Base-by-base conservation (phyloP, 1,140 invertebrate genomes). In the Nymphalis io region DNA sequence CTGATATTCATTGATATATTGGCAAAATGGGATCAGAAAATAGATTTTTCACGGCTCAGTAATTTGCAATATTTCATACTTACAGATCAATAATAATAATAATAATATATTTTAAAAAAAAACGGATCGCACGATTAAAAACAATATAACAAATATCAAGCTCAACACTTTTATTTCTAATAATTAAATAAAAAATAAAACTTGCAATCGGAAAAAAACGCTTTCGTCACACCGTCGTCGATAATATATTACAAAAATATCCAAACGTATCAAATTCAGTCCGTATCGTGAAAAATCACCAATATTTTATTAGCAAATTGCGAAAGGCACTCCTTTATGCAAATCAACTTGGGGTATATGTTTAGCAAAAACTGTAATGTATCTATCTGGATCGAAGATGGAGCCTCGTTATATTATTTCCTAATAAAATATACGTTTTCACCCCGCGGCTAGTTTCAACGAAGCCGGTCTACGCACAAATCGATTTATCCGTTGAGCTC, bases 251-350 rank as follows among this genome's bases (percentile, higher is more conserved):
- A 85, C 75, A 84, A 85, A 84, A 80, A 82, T 84, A 83, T 81
- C 67, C 70, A 81, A 78, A 83, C 79, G 75, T 80, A 77, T 83
- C 75, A 85, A 81, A 83, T 80, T 85, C 82, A 83, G 80, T 84
- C 76, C 82, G 70, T 76, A 74, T 74, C 68, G 75, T 61, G 61
- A 61, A 75, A 73, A 79, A 79, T 77, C 79, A 81, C 75, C 74
- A 77, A 71, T 64, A 72, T 74, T 73, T 65, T 66, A 65, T 74
- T 77, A 72, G 73, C 74, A 71, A 72, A 72, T 76, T 63, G 77
- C 77, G 74, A 82, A 86, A 86, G 84, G 84, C 84, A 84, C 84
- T 84, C 77, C 81, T 80, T 72, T 55, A 76, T 75, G 81, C 81
- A 82, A 86, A 81, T 70, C 38, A 82, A 76, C 13, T 46, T n/a